Evolutionary conservation across 30 jellyfish, hydroid and myxozoan species (phyloP).

Genomic region (Turritopsis dohrnii): DNA sequence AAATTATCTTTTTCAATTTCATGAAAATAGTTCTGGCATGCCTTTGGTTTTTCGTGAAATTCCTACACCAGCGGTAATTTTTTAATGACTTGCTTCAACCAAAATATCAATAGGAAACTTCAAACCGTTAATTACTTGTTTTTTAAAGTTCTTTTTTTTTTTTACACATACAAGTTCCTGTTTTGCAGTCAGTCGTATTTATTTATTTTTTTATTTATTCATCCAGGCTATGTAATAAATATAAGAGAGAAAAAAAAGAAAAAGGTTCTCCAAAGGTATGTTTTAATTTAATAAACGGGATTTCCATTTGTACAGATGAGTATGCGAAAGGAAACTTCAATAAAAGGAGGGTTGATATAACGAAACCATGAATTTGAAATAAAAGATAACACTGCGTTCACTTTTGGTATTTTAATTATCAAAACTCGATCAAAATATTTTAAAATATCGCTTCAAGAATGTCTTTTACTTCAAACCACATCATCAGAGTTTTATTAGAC

Average conservation of each 20-base stretch:
- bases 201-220: no score
- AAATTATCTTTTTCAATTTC: not conserved
- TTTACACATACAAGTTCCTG: not conserved
- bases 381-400: not conserved
- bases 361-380: not conserved
- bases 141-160: not conserved
- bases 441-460: not conserved
- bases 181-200: not conserved
- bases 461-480: not conserved
- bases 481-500: not conserved
- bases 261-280: not conserved
- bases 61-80: not conserved
- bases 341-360: not conserved
- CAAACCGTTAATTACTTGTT: no score
- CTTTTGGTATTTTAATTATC: not conserved
- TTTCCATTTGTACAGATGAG: not conserved
- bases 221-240: not conserved
- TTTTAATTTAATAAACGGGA: not conserved
- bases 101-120: no score
- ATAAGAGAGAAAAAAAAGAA: no score
- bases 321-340: not conserved
- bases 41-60: not conserved
- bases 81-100: no score
- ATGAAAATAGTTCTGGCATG: no score
- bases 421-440: not conserved